Evolutionary conservation across 2,113 vertebrate genomes (phyloP), one percentile per base, ranked within the genome.

Genomic region (Pseudopipra pipra): DNA sequence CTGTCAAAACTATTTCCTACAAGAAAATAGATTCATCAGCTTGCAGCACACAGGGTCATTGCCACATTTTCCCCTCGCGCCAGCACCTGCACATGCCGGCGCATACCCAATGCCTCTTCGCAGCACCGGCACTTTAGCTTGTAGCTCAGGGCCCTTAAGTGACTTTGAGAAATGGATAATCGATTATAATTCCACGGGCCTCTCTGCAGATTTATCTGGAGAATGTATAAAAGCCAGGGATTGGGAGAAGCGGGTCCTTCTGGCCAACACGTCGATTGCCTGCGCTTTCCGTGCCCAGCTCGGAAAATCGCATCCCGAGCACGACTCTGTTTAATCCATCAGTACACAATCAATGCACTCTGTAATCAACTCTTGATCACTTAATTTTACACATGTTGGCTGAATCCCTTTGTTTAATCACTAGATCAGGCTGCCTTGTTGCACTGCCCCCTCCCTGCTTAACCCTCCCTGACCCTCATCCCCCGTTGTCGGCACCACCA

Each of bases 151-250:
- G 97, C 97, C 97, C 98, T 98, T 99, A 99, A 98, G 98, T 98
- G 98, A 99, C 98, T 99, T 99, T 99, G 98, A 99, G 98, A 99
- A 99, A 99, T 98, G 98, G 98, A 97, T 98, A 99, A 99, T 99
- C 98, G 98, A 99, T 99, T 98, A 98, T 98, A 98, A 98, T 98
- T 98, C 98, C 98, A 97, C 87, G 95, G 96, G 97, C 97, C 97
- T 97, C 97, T 97, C 96, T 97, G 97, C 96, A 97, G 97, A 97
- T 97, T 97, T 97, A 97, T 96, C 97, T 80, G 1, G 97, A 97
- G 97, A 97, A 97, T 97, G 96, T 97, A 96, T 96, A 97, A 97
- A 96, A 97, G 94, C 93, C 93, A 91, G 95, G 94, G 96, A 96
- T 94, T 94, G 96, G 94, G 96, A 96, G 96, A 97, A 97, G 96